Percentiles rank a stretch among this genome's conserved stretches.
These are phyloP conservation scores for Myotis planiceps DNA, from an alignment of 2,797 vertebrate genomes.

Conservation along the genomic window DNA sequence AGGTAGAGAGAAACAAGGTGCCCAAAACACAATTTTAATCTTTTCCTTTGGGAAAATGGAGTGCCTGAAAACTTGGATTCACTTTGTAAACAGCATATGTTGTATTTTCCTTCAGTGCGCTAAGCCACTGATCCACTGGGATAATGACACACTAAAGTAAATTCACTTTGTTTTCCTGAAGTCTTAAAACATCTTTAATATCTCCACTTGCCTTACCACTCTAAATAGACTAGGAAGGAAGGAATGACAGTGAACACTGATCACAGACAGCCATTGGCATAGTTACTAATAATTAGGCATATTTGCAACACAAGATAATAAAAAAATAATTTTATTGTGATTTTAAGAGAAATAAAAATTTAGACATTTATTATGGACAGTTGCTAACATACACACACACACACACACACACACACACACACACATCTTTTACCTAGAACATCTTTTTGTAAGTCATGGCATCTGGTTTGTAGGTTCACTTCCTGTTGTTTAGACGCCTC, in stretches of 20 bases:
- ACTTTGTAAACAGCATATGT: background rate
- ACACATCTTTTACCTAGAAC: slow-evolving; percentile 82
- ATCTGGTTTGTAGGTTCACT: slow-evolving; percentile 84
- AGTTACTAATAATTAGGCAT: background rate
- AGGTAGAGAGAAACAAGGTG: background rate
- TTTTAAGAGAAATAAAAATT: background rate
- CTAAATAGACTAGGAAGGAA: background rate
- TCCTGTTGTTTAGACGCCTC: slow-evolving; percentile 83
- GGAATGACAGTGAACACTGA: background rate
- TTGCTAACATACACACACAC: background rate
- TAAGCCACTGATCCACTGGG: background rate
- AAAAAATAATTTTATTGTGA: slow-evolving; percentile 17
- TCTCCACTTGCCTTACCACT: background rate
- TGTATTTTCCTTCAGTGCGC: background rate
- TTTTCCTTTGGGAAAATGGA: slow-evolving; percentile 32
- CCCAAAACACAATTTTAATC: background rate
- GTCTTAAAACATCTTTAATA: background rate
- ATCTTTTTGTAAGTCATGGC: slow-evolving; percentile 85
- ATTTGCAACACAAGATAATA: slow-evolving; percentile 42
- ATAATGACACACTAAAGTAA: background rate
- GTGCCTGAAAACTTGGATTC: background rate
- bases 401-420: background rate
- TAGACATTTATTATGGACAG: background rate
- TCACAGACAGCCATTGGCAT: background rate
- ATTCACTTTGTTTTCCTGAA: slow-evolving; percentile 33